Evolutionary conservation across 2,888 invertebrate species (phyloP), one percentile per base, ranked within the genome.

Genomic region (Calameuta pallipes): DNA sequence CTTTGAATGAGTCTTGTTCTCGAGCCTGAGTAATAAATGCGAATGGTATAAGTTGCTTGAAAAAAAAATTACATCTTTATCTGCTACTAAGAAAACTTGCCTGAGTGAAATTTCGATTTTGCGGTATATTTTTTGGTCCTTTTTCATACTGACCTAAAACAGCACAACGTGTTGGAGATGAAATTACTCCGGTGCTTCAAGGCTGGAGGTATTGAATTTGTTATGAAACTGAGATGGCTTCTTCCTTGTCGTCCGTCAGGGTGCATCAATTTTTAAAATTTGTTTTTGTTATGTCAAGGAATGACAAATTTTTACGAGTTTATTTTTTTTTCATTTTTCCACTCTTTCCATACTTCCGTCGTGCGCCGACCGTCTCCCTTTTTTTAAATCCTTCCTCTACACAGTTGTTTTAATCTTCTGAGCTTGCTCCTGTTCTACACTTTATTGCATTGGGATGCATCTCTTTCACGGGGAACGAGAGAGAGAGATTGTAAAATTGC

Each of bases 391-490:
- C 2, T 56, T 9, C 23, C 23, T 56, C 9, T 23, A 36, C 56
- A 23, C 4, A 41, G 6, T 15, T 56, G 9, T 9, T 56, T 56
- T 56, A 56, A 56, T 56, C 23, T 56, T 56, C 23, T 9, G 56
- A 56, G 56, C 23, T 56, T 56, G 9, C 56, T 56, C 6, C 56
- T 56, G 23, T 56, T 56, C 56, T 56, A 23, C 6, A 23, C 35
- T 74, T 71, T 56, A 69, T 69, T 70, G 78, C 75, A 78, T 75
- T 33, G 36, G 73, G 79, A 77, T 75, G 70, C 76, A 73, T 76
- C 82, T 70, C 69, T 9, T 79, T 78, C 74, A 37, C 37, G 75
- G 68, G 9, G 70, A 75, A 71, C 30, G 12, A 13, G 69, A 33
- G 12, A 37, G 41, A 41, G 41, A 41, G 15, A 30, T 3, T 15